Evolutionary conservation across 2,888 invertebrate species (phyloP), one percentile per base, ranked within the genome.

Genomic region (Callimorpha dominula): DNA sequence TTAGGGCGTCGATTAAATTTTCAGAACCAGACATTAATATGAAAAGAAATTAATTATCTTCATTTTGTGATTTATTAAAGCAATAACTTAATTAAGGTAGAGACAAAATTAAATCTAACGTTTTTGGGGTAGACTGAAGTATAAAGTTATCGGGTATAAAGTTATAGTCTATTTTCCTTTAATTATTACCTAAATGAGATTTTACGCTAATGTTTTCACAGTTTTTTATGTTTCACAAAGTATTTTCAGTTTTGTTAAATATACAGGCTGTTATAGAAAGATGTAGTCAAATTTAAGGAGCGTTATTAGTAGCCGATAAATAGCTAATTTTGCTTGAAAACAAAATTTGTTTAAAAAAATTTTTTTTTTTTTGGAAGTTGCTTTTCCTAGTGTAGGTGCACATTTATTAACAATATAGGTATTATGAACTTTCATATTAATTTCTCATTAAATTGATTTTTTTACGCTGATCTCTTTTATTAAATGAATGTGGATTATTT

Each of bases 11-110:
- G 60, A 73, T 69, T 65, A 69, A 50, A 65, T 70, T 73, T 73
- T 70, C 65, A 70, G 14, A 63, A 54, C 40, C 52, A 73, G 65
- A 52, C 69, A 52, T 73, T 70, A 54, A 63, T 66, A 67, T 63
- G 65, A 79, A 81, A 75, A 71, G 50, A 75, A 72, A 75, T 83
- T 71, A 77, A 75, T 75, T 68, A 71, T 71, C 63, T 72, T 20
- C 54, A 60, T 72, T 75, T 68, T 63, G 42, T 77, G 75, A 78
- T 77, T 81, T 80, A 78, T 76, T 70, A 75, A 71, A 73, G 54
- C 46, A 70, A 67, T 67, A 67, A 70, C 20, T 73, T 70, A 70
- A 73, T 73, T 70, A 66, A 70, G 17, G n/a, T 63, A 46, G 46
- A 49, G 54, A 70, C 54, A 63, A 52, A 67, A 70, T 70, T 73